A percentile compares a stretch with the other conserved stretches of the same genome.
phyloP scores from a whole-genome alignment of 2,797 vertebrate species.

The Lagodon rhomboides region DNA sequence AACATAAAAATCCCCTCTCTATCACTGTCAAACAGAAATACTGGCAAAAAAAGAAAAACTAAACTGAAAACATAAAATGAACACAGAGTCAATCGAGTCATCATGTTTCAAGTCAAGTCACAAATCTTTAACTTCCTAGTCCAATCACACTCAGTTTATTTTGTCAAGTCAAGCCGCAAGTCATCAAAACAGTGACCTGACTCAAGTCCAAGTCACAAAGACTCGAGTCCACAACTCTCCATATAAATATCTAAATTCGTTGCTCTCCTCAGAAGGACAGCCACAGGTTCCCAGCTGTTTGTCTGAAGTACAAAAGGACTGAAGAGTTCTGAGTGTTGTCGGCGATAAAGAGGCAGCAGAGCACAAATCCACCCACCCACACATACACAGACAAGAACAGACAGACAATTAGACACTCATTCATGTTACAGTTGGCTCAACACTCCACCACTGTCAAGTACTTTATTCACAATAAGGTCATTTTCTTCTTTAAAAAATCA shows the following conservation, averaged over 20 bases:
- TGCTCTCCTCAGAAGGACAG: not conserved
- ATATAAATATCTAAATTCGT: slow-evolving; percentile 1
- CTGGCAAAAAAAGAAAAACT: no score
- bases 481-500: slow-evolving; percentile 87
- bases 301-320: not conserved
- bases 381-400: slow-evolving; percentile 53
- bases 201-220: no score
- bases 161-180: no score
- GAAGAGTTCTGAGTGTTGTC: not conserved
- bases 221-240: no score
- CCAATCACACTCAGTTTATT: no score
- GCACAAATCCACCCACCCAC: slow-evolving; percentile 40
- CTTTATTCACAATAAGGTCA: slow-evolving; percentile 90
- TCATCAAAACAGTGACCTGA: no score
- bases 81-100: no score
- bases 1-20: no score
- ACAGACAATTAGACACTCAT: slow-evolving; percentile 71
- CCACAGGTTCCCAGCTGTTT: not conserved
- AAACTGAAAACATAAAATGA: no score
- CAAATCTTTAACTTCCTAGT: no score
- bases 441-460: slow-evolving; percentile 86
- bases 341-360: slow-evolving; percentile 6
- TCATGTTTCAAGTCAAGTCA: no score
- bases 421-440: slow-evolving; percentile 81
- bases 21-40: no score